These are phyloP conservation scores for Lamellibrachia satsuma DNA, from an alignment of 2,888 invertebrate genomes.

Conservation along the genomic window DNA sequence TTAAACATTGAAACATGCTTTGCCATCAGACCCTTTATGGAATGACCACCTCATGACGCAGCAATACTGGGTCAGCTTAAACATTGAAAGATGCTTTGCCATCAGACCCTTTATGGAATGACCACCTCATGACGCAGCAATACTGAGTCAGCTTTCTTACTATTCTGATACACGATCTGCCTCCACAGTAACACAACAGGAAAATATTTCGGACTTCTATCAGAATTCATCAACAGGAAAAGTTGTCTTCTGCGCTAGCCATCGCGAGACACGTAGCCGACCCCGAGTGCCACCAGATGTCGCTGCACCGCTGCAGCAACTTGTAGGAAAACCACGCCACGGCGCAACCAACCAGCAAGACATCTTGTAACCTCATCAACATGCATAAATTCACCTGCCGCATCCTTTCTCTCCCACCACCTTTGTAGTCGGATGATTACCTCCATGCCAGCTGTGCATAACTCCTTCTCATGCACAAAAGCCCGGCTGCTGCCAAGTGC, in stretches of 20 bases:
- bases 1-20: neutral
- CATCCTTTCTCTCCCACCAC: neutral
- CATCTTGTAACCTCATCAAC: neutral
- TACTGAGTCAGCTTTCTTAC: neutral
- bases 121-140: neutral
- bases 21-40: neutral
- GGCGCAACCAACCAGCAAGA: neutral
- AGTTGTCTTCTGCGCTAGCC: neutral
- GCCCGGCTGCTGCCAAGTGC: constrained; percentile 11
- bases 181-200: neutral
- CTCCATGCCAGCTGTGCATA: neutral
- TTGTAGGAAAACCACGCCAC: neutral
- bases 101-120: neutral
- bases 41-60: neutral
- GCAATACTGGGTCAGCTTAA: neutral
- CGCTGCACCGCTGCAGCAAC: neutral
- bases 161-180: neutral
- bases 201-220: neutral
- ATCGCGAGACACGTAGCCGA: neutral
- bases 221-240: neutral
- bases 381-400: neutral
- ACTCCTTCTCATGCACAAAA: neutral
- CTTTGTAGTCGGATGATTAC: neutral
- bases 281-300: no score
- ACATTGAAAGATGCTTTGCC: neutral